Conservation (phyloP, 2,888 invertebrate species). For the Meteorus cinctellus region DNA sequence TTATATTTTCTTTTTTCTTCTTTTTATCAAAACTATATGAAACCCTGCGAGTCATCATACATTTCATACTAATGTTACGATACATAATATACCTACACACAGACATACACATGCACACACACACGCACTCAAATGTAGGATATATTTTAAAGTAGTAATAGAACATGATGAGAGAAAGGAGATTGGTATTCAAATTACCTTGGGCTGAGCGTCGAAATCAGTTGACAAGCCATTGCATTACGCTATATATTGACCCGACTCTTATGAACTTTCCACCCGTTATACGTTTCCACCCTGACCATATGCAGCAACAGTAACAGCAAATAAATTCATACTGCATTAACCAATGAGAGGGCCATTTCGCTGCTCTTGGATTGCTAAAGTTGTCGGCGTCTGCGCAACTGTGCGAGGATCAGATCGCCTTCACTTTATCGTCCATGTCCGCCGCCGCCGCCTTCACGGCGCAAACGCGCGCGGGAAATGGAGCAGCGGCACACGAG, state of each 20-base stretch:
- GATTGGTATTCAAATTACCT: conserved; percentile 40
- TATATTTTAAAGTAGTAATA: not conserved
- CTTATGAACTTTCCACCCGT: conserved; percentile 64
- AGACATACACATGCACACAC: too few relatives aligned
- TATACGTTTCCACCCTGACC: conserved; percentile 28
- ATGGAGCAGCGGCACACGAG: conserved; percentile 61
- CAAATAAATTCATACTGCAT: not conserved
- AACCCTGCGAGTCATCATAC: not conserved
- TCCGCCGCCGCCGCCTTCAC: conserved; percentile 50
- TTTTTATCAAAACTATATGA: not conserved
- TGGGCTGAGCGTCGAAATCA: conserved; percentile 34
- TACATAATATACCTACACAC: too few relatives aligned
- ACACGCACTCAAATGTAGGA: too few relatives aligned
- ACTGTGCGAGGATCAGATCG: conserved; percentile 60
- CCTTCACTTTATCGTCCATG: conserved; percentile 12
- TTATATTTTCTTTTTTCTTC: too few relatives aligned
- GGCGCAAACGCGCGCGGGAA: conserved; percentile 63
- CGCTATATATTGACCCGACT: conserved; percentile 64
- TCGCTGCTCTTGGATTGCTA: not conserved
- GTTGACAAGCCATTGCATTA: conserved; percentile 50
- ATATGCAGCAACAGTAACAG: conserved; percentile 15
- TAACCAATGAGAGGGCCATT: not conserved
- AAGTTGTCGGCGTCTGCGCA: conserved; percentile 35
- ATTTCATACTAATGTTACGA: too few relatives aligned
- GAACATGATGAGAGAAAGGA: conserved; percentile 27